Evolutionary conservation across 2,888 invertebrate genomes (phyloP).

Genomic region (Limnephilus auricula): DNA sequence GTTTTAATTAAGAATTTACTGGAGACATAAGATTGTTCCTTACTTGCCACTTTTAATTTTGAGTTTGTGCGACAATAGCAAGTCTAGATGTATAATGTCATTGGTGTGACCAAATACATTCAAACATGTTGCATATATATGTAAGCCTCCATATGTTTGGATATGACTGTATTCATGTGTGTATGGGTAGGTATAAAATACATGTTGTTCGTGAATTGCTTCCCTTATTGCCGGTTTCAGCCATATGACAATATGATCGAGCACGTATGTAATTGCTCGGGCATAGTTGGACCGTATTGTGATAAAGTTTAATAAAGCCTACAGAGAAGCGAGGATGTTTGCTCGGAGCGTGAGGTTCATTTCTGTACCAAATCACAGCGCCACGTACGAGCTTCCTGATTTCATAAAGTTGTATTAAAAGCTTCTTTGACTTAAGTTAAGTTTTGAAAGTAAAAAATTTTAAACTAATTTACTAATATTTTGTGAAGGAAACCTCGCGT

Average conservation of each 20-base stretch:
- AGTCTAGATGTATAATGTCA: too few species aligned
- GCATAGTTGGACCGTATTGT: neutral
- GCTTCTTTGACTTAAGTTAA: neutral
- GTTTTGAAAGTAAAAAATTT: too few species aligned
- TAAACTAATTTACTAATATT: too few species aligned
- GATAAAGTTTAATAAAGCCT: conserved; percentile 39
- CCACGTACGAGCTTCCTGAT: neutral
- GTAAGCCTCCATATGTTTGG: neutral
- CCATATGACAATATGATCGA: conserved; percentile 37
- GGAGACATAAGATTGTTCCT: too few species aligned
- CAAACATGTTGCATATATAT: too few species aligned
- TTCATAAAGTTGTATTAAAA: neutral
- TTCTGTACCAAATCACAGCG: neutral
- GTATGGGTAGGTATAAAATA: neutral
- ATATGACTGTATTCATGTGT: neutral
- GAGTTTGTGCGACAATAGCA: too few species aligned
- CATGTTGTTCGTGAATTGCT: neutral
- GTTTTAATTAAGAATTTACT: too few species aligned
- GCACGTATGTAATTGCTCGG: conserved; percentile 35
- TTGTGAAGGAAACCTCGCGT: too few species aligned
- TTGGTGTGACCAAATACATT: too few species aligned
- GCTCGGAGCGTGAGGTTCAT: conserved; percentile 9
- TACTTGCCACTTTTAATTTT: too few species aligned
- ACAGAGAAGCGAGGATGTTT: neutral
- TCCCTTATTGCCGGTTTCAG: conserved; percentile 45